A percentile compares a stretch with the other conserved stretches of the same genome.
These are phyloP conservation scores for Percina caprodes DNA, from an alignment of 2,113 vertebrate species.

Conservation along the genomic window DNA sequence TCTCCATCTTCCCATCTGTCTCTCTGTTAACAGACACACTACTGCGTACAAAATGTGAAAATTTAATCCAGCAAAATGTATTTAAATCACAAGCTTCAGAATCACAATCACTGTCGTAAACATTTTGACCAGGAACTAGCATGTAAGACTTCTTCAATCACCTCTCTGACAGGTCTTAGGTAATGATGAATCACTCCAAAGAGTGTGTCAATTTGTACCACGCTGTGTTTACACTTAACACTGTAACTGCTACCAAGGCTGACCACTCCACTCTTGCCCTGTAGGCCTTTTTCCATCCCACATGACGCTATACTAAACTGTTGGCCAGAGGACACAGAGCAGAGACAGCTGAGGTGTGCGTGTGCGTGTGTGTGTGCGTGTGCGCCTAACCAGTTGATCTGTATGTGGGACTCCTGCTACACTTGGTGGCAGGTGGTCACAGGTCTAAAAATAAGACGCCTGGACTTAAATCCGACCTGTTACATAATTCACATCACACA, in stretches of 20 bases:
- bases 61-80: not conserved
- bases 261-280: slow-evolving; percentile 55
- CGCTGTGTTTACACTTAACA: slow-evolving; percentile 31
- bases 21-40: slow-evolving; percentile 22
- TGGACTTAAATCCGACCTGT: slow-evolving; percentile 69
- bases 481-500: slow-evolving; percentile 67
- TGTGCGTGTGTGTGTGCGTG: not conserved
- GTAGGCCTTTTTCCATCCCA: slow-evolving; percentile 70
- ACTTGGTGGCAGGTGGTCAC: slow-evolving; percentile 66
- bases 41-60: not conserved
- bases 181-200: slow-evolving; percentile 29
- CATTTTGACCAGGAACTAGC: not conserved
- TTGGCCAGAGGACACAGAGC: slow-evolving; percentile 44
- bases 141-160: slow-evolving; percentile 5
- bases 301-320: slow-evolving; percentile 62
- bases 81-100: not conserved
- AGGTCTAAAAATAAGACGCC: slow-evolving; percentile 75
- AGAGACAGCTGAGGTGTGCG: slow-evolving; percentile 61
- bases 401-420: slow-evolving; percentile 60
- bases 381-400: slow-evolving; percentile 39
- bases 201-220: not conserved
- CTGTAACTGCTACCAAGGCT: slow-evolving; percentile 10
- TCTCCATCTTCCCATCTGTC: slow-evolving; percentile 47
- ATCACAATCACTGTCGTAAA: too few relatives aligned
- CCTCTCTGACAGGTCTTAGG: slow-evolving; percentile 18